Base-by-base conservation (phyloP, 2,797 vertebrate genomes). In the Anisognathus igniventris region DNA sequence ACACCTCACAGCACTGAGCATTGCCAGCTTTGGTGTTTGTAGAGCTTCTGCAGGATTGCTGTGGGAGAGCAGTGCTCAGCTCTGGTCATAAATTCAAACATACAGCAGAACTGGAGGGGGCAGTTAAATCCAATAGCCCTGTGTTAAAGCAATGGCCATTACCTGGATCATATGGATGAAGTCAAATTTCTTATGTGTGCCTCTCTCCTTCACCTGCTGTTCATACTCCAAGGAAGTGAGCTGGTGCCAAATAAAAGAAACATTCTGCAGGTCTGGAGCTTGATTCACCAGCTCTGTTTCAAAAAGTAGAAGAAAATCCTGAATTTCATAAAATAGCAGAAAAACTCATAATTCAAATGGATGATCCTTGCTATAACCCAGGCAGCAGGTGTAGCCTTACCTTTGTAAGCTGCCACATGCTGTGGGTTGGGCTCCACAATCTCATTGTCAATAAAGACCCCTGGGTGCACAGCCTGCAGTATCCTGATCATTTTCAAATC, bases 151-250 rank as follows among this genome's bases (percentile, higher is more conserved):
- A 51, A 2, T 13, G 51, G 39, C n/a, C 44, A 18, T 74, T 95
- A 99, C 98, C 98, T 99, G 98, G 94, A 99, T 98, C 98, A 99
- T 98, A 97, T 99, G 98, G 96, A 99, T 98, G 96, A 99, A 99
- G 92, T 99, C 98, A 2, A 98, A 98, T 95, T 98, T 98, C 97
- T 98, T 98, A 19, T 88, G 96, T 27, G 60, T 47, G 54, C 97
- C 97, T 45, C 97, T 97, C 57, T 66, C 95, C 88, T 96, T 98
- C 97, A 98, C 97, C 22, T 98, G 96, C 54, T 97, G 96, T 86
- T 99, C 98, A 24, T 98, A 99, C 90, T 98, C 98, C 0, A 90
- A 93, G 30, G 98, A 97, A 3, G 98, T 98, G 96, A 98, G 97
- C 85, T 98, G 97, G 94, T 99, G 98, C 98, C 98, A 99, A 74